Base-by-base conservation (phyloP, 2,797 vertebrate species). In the Melanotaenia pygmaea region DNA sequence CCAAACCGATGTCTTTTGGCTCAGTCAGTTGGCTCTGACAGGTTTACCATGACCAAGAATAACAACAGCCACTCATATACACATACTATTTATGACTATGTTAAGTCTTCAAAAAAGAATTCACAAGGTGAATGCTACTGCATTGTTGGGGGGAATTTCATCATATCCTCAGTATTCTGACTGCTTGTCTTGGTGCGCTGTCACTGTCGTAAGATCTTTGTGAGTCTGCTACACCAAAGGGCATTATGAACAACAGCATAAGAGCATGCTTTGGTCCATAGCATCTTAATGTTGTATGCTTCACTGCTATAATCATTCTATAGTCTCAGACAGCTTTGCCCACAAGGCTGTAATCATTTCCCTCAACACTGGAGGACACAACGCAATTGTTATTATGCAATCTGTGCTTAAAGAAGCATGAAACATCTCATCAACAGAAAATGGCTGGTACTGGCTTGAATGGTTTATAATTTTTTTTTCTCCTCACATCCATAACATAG, bases 401-500 rank as follows among this genome's bases (percentile, higher is more conserved):
- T 91, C 86, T 91, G 86, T 88, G 91, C 80, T 91, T 91, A 92
- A 91, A 93, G 88, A 91, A 92, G 89, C 91, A 89, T 91, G 88
- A 92, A 92, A 91, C 90, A 87, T 92, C 88, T 91, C 83, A 89
- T 90, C 84, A 92, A 77, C 79, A 78, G 76, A 83, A 85, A 87
- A 89, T 80, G 80, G 82, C 89, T 90, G 69, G 74, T 85, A 85
- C 83, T 88, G 64, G 67, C 61, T 79, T 13, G n/a, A 43, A 65
- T 70, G 63, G 70, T 70, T 69, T 77, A 85, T 77, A 71, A 32
- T 3, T 53, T 61, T 64, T 86, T 57, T 87, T 40, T 56, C 60
- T 59, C 53, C 35, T 50, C 35, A 59, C 57, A 72, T 80, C 63
- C 63, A 80, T 61, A 74, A 66, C 47, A 64, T 18, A n/a, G 73